These are phyloP conservation scores for Rhamphomyia laevipes DNA, from an alignment of 2,888 invertebrate genomes.

Conservation along the genomic window DNA sequence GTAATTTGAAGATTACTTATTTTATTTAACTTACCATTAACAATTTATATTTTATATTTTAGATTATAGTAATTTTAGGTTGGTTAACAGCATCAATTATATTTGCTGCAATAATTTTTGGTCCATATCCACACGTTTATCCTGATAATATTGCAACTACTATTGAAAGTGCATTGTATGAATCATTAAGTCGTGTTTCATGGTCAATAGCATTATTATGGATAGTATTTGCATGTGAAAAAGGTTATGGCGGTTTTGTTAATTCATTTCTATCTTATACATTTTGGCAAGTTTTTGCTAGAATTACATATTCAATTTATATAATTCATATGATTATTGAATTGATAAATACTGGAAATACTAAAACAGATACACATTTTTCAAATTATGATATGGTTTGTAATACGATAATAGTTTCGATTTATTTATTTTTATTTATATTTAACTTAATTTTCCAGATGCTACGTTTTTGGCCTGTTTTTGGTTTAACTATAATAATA, in stretches of 20 bases:
- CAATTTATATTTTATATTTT: not conserved
- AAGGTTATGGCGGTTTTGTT: slow-evolving; percentile 32
- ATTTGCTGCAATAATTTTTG: slow-evolving; percentile 12
- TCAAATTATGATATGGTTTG: slow-evolving; percentile 12
- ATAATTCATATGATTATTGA: slow-evolving; percentile 12
- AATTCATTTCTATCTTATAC: slow-evolving; percentile 33
- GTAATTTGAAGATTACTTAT: not conserved
- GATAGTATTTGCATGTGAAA: slow-evolving; percentile 36
- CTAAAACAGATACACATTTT: slow-evolving; percentile 7
- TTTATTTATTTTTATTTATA: not conserved
- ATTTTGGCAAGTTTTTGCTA: slow-evolving; percentile 32
- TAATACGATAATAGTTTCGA: not conserved
- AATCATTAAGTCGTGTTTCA: slow-evolving; percentile 28
- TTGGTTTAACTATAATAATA: slow-evolving; percentile 13
- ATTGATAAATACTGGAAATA: not conserved
- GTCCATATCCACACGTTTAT: not conserved
- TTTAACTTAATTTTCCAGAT: slow-evolving; percentile 5
- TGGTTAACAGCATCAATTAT: slow-evolving; percentile 10
- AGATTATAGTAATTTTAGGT: not conserved
- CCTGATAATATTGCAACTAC: slow-evolving; percentile 12
- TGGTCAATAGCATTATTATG: slow-evolving; percentile 33
- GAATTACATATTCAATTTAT: slow-evolving; percentile 31
- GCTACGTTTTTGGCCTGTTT: slow-evolving; percentile 16
- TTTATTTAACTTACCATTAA: not conserved
- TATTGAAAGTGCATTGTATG: slow-evolving; percentile 30